A percentile compares a stretch with the other conserved stretches of the same genome.
phyloP scores from a whole-genome alignment of 2,888 invertebrate species.

The Ectemnius lituratus region DNA sequence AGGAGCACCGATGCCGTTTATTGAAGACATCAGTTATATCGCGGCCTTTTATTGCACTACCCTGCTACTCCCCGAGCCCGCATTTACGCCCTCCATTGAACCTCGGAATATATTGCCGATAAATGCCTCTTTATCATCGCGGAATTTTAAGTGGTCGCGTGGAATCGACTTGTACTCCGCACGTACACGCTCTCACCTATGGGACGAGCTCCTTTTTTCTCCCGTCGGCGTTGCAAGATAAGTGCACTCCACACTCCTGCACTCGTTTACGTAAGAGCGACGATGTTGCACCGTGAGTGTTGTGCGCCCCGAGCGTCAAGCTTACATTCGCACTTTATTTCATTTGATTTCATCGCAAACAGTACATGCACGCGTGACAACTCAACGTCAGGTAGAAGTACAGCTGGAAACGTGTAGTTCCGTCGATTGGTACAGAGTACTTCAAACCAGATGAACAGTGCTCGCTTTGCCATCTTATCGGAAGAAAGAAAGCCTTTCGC shows the following conservation, averaged over 20 bases:
- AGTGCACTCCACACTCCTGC: no score
- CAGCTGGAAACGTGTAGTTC: neutral
- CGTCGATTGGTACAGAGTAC: conserved; percentile 49
- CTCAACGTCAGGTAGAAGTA: no score
- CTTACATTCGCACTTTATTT: no score
- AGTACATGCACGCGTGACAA: no score
- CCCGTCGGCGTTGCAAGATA: no score
- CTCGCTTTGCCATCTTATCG: conserved; percentile 43
- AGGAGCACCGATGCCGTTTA: conserved; percentile 49
- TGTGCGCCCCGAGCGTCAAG: no score
- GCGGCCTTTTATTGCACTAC: conserved; percentile 53
- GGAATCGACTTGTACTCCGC: no score
- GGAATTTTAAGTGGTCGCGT: conserved; percentile 55
- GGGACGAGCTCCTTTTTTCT: conserved; percentile 1
- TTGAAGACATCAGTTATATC: conserved; percentile 49
- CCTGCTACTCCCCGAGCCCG: conserved; percentile 33
- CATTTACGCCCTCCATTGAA: conserved; percentile 26
- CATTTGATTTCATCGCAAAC: no score
- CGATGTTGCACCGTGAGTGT: no score
- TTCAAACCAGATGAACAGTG: conserved; percentile 19
- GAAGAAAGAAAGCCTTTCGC: conserved; percentile 19
- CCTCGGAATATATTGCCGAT: conserved; percentile 58
- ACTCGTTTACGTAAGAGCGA: no score
- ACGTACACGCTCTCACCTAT: conserved; percentile 9
- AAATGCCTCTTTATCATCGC: conserved; percentile 57